Evolutionary conservation across 2,113 vertebrate species (phyloP), one percentile per base, ranked within the genome.

Genomic region (Protomyctophum bolini): DNA sequence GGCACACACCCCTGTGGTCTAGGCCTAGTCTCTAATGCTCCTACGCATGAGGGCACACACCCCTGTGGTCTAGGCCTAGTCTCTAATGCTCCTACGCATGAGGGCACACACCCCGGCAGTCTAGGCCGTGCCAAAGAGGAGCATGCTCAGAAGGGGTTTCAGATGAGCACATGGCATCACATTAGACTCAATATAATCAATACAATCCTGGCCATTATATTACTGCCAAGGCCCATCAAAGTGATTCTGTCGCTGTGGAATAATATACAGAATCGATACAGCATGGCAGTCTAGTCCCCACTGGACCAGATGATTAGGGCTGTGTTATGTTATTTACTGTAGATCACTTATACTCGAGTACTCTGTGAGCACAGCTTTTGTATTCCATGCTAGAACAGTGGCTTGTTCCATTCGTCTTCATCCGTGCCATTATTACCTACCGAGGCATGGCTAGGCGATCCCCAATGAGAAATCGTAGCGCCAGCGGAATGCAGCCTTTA

Each of bases 231-330:
- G 76, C 56, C 55, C 60, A 73, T 33, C 21, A 12, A 3, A 54
- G 62, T 75, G 2, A 75, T 70, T 63, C 63, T 50, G 59, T 58
- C 41, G 68, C 58, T 70, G 63, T 7, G 51, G 33, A 49, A 75
- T 59, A 29, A 72, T 61, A 48, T 50, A 49, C 70, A 64, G 62
- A 86, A 83, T 70, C 73, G 81, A 83, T 77, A 61, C 6, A 3
- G 58, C 51, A 66, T 60, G 41, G 10, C 48, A 65, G 45, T 45
- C 14, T 8, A 29, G 15, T 50, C 63, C 70, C 73, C 10, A 15
- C 48, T 49, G 58, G 51, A 73, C 68, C 50, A 33, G 67, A 79
- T 69, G 28, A 69, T 65, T 60, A 49, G 45, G 9, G 5, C 65
- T 5, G 56, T 10, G 33, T 69, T 59, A 33, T 28, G 11, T 50